These are phyloP conservation scores for Idaea dimidiata DNA, from an alignment of 2,888 invertebrate genomes.

Conservation along the genomic window DNA sequence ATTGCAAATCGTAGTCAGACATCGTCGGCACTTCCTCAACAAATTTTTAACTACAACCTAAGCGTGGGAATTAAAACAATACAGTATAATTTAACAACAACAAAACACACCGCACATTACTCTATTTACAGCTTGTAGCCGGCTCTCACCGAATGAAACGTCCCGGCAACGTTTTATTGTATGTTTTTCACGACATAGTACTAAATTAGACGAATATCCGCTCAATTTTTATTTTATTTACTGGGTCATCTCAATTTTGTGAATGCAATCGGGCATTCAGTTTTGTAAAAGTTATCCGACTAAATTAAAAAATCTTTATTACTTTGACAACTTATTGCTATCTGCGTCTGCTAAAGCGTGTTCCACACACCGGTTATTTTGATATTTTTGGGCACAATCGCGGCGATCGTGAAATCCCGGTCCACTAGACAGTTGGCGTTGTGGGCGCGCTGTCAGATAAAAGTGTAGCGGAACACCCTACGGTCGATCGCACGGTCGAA, in stretches of 20 bases:
- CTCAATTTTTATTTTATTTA: constrained; percentile 41
- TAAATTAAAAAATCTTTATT: constrained; percentile 31
- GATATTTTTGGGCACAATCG: too few species aligned
- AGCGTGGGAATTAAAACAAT: constrained; percentile 59
- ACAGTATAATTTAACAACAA: constrained; percentile 47
- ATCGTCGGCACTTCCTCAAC: constrained; percentile 54
- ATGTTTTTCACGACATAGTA: constrained; percentile 55
- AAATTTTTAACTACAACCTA: constrained; percentile 51
- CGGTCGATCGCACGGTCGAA: too few species aligned
- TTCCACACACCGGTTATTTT: too few species aligned
- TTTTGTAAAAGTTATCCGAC: constrained; percentile 27
- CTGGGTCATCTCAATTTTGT: constrained; percentile 41
- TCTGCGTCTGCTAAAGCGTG: background rate
- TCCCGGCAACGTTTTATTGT: constrained; percentile 41
- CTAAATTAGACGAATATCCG: constrained; percentile 38
- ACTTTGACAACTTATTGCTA: constrained; percentile 9
- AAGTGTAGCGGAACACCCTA: too few species aligned
- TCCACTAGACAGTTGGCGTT: too few species aligned
- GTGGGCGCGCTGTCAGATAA: too few species aligned
- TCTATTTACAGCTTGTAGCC: constrained; percentile 17
- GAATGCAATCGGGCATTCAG: constrained; percentile 30
- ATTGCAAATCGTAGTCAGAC: constrained; percentile 90
- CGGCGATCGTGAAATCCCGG: too few species aligned
- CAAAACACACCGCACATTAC: constrained; percentile 29
- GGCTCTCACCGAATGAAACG: constrained; percentile 47